phyloP scores from a whole-genome alignment of 64 coral and sea anemone genomes.

The Montipora capricornis region DNA sequence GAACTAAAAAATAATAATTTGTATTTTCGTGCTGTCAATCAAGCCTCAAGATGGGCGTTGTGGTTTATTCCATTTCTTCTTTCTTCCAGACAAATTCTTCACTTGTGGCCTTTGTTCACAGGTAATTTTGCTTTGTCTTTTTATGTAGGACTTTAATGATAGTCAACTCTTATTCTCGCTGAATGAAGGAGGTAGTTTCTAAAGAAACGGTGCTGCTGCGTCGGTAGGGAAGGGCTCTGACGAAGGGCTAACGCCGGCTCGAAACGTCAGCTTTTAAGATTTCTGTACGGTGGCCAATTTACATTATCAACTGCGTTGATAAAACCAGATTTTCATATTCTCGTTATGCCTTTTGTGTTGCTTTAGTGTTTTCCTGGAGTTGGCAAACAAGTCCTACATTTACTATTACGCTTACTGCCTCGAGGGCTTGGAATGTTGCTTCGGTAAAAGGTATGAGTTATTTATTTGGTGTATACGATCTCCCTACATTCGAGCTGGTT shows the following conservation, averaged over 20 bases:
- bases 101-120: slow-evolving; percentile 78
- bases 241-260: too few relatives aligned
- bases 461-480: too few relatives aligned
- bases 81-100: slow-evolving; percentile 67
- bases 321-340: background rate
- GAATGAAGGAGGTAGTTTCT: too few relatives aligned
- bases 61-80: background rate
- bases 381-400: slow-evolving; percentile 83
- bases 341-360: background rate
- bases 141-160: too few relatives aligned
- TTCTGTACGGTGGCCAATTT: too few relatives aligned
- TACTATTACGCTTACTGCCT: slow-evolving; percentile 82
- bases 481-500: background rate
- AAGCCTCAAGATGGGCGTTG: background rate
- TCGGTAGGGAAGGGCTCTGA: too few relatives aligned
- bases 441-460: slow-evolving; percentile 55
- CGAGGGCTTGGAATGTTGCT: slow-evolving; percentile 47
- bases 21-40: background rate
- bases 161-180: too few relatives aligned
- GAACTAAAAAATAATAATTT: too few relatives aligned
- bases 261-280: too few relatives aligned
- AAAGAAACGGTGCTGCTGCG: too few relatives aligned
- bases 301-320: too few relatives aligned
- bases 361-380: slow-evolving; percentile 84
- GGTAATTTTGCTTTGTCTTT: slow-evolving; percentile 23